Evolutionary conservation across 2,113 vertebrate genomes (phyloP).

Genomic region (Hepsetus odoe): DNA sequence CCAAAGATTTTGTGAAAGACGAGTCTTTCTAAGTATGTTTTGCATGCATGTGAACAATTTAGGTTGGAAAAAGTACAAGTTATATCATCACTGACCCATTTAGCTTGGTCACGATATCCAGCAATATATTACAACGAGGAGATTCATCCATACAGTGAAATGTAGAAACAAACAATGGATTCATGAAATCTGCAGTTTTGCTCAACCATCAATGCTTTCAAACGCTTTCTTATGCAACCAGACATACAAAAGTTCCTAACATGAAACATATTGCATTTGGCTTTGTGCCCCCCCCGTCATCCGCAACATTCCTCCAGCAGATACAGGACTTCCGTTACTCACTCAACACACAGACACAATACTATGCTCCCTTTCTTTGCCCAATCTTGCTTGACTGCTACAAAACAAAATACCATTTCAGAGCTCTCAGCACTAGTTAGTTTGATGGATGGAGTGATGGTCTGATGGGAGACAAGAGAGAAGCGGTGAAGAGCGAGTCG

Average conservation of each 20-base stretch:
- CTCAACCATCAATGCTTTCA: not conserved
- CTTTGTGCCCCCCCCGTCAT: conserved; percentile 23
- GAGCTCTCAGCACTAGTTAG: conserved; percentile 38
- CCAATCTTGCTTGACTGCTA: conserved; percentile 49
- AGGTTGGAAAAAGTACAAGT: too few species aligned
- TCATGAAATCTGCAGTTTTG: not conserved
- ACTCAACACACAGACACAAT: conserved; percentile 38
- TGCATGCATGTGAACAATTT: too few species aligned
- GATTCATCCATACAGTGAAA: too few species aligned
- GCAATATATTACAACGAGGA: not conserved
- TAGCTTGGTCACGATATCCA: not conserved
- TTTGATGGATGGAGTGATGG: conserved; percentile 49
- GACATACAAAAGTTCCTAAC: conserved; percentile 13
- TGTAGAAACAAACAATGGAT: too few species aligned
- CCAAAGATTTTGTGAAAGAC: too few species aligned
- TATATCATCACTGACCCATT: too few species aligned
- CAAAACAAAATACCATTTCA: conserved; percentile 52
- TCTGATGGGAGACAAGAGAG: conserved; percentile 17
- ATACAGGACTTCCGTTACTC: conserved; percentile 59
- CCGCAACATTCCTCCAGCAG: conserved; percentile 26
- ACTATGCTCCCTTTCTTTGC: conserved; percentile 39
- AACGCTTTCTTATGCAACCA: not conserved
- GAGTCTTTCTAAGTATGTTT: too few species aligned
- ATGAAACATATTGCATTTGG: not conserved
- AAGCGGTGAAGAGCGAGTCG: conserved; percentile 12